A percentile compares a stretch with the other conserved stretches of the same genome.
These are phyloP conservation scores for Margaritifera margaritifera DNA, from an alignment of 2,888 invertebrate species.

Conservation along the genomic window DNA sequence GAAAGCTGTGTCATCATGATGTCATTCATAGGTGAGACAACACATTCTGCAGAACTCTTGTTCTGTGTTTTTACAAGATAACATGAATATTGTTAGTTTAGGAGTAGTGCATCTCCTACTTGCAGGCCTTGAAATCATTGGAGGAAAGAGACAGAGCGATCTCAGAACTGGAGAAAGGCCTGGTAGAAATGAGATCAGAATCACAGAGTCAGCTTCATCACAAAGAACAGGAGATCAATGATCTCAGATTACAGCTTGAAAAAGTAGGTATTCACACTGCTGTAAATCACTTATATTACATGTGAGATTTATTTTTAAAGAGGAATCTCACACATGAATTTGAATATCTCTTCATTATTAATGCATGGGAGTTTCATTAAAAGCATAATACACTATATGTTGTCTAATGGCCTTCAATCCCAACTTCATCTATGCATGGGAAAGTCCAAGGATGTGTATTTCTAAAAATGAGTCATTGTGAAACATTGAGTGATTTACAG, in stretches of 20 bases:
- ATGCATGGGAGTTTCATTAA: too few species aligned
- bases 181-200: constrained; percentile 51
- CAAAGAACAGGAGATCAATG: constrained; percentile 58
- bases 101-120: background rate
- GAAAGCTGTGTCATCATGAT: background rate
- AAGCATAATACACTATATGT: too few species aligned
- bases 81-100: too few species aligned
- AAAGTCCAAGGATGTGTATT: too few species aligned
- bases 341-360: too few species aligned
- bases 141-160: constrained; percentile 41
- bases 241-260: constrained; percentile 56
- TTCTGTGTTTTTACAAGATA: background rate
- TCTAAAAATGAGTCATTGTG: too few species aligned
- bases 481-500: too few species aligned
- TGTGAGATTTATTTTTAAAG: background rate
- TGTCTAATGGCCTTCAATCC: too few species aligned
- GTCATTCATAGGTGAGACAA: too few species aligned
- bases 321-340: background rate
- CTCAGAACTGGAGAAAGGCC: constrained; percentile 47
- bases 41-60: background rate
- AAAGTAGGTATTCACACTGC: constrained; percentile 45
- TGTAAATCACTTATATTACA: background rate
- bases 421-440: too few species aligned
- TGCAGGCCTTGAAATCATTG: constrained; percentile 39
- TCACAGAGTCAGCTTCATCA: constrained; percentile 53